Percentiles rank a stretch among this genome's conserved stretches.
Conservation (phyloP, 2,888 invertebrate genomes). For the Tortrix viridana region DNA sequence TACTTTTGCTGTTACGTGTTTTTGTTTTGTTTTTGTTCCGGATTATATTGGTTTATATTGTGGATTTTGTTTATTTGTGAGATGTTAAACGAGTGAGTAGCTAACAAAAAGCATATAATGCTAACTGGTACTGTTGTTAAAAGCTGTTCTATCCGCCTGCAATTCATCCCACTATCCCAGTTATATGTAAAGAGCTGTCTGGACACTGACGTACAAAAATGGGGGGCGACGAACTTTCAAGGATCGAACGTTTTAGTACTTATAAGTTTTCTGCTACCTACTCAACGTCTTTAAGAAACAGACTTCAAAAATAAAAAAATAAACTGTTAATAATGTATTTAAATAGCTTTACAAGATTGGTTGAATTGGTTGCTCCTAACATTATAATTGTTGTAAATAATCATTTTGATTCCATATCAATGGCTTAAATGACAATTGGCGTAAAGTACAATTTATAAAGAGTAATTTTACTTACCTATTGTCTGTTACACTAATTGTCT, state of each 20-base stretch:
- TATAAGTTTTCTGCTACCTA: conserved; percentile 29
- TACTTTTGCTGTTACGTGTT: conserved; percentile 23
- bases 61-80: neutral
- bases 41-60: conserved; percentile 18
- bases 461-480: too few relatives aligned
- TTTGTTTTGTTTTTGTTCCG: conserved; percentile 5
- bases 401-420: too few relatives aligned
- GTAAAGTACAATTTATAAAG: too few relatives aligned
- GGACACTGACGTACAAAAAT: conserved; percentile 38
- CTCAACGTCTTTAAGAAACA: neutral
- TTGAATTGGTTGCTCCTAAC: too few relatives aligned
- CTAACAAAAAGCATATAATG: too few relatives aligned
- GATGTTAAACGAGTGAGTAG: too few relatives aligned
- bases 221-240: conserved; percentile 25
- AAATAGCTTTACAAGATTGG: neutral
- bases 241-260: conserved; percentile 34
- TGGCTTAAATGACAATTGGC: too few relatives aligned
- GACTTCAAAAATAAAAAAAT: neutral
- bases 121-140: too few relatives aligned
- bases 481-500: too few relatives aligned
- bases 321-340: neutral
- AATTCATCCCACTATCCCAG: conserved; percentile 28
- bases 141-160: too few relatives aligned
- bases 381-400: too few relatives aligned
- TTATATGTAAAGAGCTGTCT: conserved; percentile 29